Conservation (phyloP, 1,140 invertebrate species). For the Papilio dardanus region DNA sequence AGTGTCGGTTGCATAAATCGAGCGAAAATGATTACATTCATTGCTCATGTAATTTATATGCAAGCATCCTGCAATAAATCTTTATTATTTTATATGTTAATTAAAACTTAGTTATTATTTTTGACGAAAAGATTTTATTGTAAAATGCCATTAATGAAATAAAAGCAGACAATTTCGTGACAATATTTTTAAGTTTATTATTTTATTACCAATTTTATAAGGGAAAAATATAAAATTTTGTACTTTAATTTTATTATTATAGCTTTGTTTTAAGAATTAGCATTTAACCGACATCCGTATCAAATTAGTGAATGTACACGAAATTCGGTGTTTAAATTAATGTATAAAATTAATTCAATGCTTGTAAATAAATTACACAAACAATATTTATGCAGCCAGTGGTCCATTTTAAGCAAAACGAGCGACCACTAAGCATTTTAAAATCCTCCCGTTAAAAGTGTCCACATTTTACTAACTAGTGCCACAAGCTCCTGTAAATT, state of each 20-base stretch:
- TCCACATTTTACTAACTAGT: slow-evolving; percentile 37
- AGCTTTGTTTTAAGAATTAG: not conserved
- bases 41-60: slow-evolving; percentile 21
- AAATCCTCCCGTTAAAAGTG: slow-evolving; percentile 36
- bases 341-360: slow-evolving; percentile 24
- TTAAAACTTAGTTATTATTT: slow-evolving; percentile 19
- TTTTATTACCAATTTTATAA: no score
- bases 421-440: slow-evolving; percentile 35
- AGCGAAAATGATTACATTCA: slow-evolving; percentile 24
- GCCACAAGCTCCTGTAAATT: slow-evolving; percentile 35
- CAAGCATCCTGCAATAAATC: slow-evolving; percentile 5
- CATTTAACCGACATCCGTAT: not conserved
- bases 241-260: not conserved
- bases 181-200: no score
- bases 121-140: not conserved
- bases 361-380: slow-evolving; percentile 35
- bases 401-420: slow-evolving; percentile 31
- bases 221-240: no score
- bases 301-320: slow-evolving; percentile 14
- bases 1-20: slow-evolving; percentile 22
- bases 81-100: slow-evolving; percentile 17
- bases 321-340: slow-evolving; percentile 26
- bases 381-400: slow-evolving; percentile 32
- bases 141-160: not conserved
- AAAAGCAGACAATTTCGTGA: no score